These are phyloP conservation scores for Metalampra italica DNA, from an alignment of 2,888 invertebrate species.

Conservation along the genomic window DNA sequence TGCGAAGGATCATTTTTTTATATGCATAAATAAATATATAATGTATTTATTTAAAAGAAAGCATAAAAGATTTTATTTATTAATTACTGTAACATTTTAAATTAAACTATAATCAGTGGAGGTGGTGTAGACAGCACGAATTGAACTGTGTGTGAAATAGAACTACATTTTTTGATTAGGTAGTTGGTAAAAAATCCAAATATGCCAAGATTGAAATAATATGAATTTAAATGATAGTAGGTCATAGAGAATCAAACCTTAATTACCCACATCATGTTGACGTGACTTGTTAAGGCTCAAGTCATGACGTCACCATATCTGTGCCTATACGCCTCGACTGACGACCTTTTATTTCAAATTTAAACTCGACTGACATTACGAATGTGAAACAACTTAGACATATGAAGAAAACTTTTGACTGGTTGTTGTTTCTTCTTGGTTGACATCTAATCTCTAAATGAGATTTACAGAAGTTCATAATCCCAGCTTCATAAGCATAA, in stretches of 20 bases:
- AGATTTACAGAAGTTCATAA: no score
- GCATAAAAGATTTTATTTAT: no score
- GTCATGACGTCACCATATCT: not conserved
- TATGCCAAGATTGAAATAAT: no score
- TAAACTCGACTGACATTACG: conserved; percentile 4
- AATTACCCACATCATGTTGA: not conserved
- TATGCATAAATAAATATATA: no score
- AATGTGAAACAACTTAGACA: not conserved
- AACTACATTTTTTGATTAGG: no score
- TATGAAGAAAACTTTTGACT: not conserved
- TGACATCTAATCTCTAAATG: not conserved
- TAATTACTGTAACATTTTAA: no score
- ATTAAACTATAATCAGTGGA: no score
- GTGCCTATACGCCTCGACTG: conserved; percentile 2
- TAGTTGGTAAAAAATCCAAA: no score
- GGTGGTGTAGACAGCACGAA: no score
- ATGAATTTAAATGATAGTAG: not conserved
- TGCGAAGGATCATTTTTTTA: no score
- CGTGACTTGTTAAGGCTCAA: not conserved
- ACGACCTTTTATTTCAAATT: conserved; percentile 6
- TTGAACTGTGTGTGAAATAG: no score
- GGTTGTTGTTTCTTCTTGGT: not conserved
- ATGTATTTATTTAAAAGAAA: no score
- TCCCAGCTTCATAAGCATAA: not conserved
- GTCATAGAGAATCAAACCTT: not conserved